phyloP scores from a whole-genome alignment of 2,888 invertebrate species.

The Drosophila rellima region DNA sequence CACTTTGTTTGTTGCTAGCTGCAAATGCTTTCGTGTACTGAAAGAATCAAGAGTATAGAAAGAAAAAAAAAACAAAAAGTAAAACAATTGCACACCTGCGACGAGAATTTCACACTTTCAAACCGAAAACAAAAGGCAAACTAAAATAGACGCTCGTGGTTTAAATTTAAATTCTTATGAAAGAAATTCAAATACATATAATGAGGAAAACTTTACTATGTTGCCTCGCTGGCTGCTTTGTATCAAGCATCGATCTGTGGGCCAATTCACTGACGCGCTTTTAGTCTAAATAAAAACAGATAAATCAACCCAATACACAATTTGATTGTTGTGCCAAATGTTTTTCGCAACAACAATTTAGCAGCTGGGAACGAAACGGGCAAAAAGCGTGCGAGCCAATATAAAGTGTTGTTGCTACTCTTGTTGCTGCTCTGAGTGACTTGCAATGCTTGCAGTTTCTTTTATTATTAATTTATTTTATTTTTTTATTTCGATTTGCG shows the following conservation, averaged over 20 bases:
- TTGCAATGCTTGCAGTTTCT: slow-evolving; percentile 56
- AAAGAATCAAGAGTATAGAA: background rate
- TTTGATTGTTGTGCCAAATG: slow-evolving; percentile 72
- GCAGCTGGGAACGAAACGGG: slow-evolving; percentile 16
- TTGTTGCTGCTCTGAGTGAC: slow-evolving; percentile 41
- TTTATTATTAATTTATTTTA: slow-evolving; percentile 4
- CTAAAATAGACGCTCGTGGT: slow-evolving; percentile 56
- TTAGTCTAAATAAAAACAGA: slow-evolving; percentile 55
- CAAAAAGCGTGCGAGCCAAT: slow-evolving; percentile 53
- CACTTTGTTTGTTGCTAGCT: slow-evolving; percentile 69
- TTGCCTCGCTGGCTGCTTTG: slow-evolving; percentile 40
- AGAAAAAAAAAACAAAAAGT: background rate
- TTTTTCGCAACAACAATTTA: slow-evolving; percentile 32
- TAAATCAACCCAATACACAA: slow-evolving; percentile 56
- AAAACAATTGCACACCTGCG: slow-evolving; percentile 71
- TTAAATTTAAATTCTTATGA: slow-evolving; percentile 59
- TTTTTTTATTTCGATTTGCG: slow-evolving; percentile 61
- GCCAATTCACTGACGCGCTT: slow-evolving; percentile 60
- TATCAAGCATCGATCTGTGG: slow-evolving; percentile 55
- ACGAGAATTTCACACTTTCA: slow-evolving; percentile 74
- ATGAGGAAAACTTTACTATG: slow-evolving; percentile 26
- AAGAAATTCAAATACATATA: slow-evolving; percentile 34
- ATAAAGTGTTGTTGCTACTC: slow-evolving; percentile 31
- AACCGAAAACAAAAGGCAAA: slow-evolving; percentile 48
- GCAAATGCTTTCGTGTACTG: slow-evolving; percentile 9